Evolutionary conservation across 2,888 invertebrate species (phyloP).

Genomic region (Caenorhabditis becei): DNA sequence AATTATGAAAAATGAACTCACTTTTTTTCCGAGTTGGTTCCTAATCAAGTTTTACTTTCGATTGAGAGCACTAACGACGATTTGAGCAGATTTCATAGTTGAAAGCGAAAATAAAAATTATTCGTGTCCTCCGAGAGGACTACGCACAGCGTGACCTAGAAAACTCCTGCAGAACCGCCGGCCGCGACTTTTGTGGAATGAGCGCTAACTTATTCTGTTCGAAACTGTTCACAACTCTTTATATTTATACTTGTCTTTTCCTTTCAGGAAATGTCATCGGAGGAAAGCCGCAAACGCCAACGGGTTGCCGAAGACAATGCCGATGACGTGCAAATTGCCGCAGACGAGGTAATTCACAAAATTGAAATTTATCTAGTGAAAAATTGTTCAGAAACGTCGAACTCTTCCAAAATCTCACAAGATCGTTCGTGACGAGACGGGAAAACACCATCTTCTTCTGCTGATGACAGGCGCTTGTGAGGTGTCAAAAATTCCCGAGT

Average conservation of each 20-base stretch:
- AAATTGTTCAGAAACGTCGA: slow-evolving; percentile 37
- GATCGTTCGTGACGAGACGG: slow-evolving; percentile 46
- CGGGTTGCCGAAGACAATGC: neutral
- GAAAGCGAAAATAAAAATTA: slow-evolving; percentile 9
- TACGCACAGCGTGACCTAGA: slow-evolving; percentile 20
- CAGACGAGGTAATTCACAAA: neutral
- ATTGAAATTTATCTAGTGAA: no score
- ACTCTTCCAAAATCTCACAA: slow-evolving; percentile 62
- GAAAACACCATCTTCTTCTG: slow-evolving; percentile 75
- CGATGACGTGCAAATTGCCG: neutral
- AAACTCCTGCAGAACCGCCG: neutral
- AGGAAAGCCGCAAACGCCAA: neutral
- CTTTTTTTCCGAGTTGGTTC: no score
- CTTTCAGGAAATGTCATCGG: neutral
- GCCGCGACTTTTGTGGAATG: slow-evolving; percentile 33
- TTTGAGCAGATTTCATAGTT: slow-evolving; percentile 38
- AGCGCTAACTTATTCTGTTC: neutral
- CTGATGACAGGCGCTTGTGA: slow-evolving; percentile 95
- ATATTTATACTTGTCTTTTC: no score
- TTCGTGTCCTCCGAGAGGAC: slow-evolving; percentile 10
- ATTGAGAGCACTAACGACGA: slow-evolving; percentile 44
- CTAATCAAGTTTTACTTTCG: no score
- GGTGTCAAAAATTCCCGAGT: slow-evolving; percentile 89
- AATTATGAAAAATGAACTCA: no score
- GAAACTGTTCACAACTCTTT: no score